Evolutionary conservation across 2,113 vertebrate species (phyloP).

Genomic region (Chloropsis hardwickii): DNA sequence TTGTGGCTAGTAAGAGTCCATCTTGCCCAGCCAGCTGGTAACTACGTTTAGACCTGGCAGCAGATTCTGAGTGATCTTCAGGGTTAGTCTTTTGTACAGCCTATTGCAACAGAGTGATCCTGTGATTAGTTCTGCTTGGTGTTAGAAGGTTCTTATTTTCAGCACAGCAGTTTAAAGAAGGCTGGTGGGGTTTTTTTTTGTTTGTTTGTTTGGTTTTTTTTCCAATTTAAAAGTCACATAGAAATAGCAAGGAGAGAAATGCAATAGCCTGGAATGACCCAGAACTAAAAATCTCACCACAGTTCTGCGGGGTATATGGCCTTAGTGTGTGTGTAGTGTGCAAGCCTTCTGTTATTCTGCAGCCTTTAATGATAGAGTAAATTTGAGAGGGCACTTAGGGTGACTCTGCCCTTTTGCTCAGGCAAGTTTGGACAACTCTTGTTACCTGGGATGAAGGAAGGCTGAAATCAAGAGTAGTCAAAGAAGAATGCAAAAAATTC

Average conservation of each 20-base stretch:
- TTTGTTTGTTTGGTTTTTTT: neutral
- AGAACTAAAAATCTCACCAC: neutral
- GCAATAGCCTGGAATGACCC: neutral
- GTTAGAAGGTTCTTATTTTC: neutral
- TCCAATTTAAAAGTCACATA: neutral
- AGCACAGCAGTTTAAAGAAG: neutral
- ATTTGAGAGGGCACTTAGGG: neutral
- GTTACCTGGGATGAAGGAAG: neutral
- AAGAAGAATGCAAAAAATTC: conserved; percentile 35
- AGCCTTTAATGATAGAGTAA: neutral
- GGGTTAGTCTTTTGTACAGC: neutral
- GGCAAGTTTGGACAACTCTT: neutral
- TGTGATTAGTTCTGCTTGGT: neutral
- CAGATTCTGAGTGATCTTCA: neutral
- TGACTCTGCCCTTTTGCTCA: neutral
- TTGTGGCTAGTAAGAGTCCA: neutral
- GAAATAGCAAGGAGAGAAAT: neutral
- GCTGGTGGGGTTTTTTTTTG: neutral
- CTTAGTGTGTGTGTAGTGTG: neutral
- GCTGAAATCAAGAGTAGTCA: neutral
- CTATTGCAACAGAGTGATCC: neutral
- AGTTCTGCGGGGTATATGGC: neutral
- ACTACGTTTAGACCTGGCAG: accelerated
- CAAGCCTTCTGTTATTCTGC: neutral
- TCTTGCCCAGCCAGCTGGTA: neutral